phyloP scores from a whole-genome alignment of 2,888 invertebrate genomes.

The Bombyx huttoni region DNA sequence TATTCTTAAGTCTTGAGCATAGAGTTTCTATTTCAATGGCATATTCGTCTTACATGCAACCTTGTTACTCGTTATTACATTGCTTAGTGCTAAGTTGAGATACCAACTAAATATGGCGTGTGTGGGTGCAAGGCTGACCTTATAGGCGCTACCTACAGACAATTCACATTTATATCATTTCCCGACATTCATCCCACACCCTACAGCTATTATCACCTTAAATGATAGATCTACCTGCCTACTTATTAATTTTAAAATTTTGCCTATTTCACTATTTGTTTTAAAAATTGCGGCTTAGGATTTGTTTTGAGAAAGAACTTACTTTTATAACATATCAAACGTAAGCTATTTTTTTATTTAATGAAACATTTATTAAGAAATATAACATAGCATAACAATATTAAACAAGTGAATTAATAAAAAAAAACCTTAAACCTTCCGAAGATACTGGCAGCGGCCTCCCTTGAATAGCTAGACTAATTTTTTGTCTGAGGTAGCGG shows the following conservation, averaged over 20 bases:
- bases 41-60: conserved; percentile 14
- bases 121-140: conserved; percentile 72
- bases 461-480: no score
- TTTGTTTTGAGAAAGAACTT: no score
- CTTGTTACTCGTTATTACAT: conserved; percentile 9
- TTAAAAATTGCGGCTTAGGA: neutral
- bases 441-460: no score
- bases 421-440: no score
- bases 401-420: no score
- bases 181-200: conserved; percentile 50
- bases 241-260: neutral
- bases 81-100: conserved; percentile 45
- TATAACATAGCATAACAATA: no score
- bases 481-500: no score
- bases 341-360: no score
- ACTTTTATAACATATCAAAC: no score
- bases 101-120: conserved; percentile 52
- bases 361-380: no score
- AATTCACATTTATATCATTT: conserved; percentile 61
- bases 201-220: conserved; percentile 45
- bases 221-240: conserved; percentile 14
- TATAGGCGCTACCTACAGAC: conserved; percentile 62
- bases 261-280: neutral
- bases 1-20: conserved; percentile 4
- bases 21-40: conserved; percentile 15